Evolutionary conservation across 2,113 vertebrate genomes (phyloP).

Genomic region (Tachysurus fulvidraco): DNA sequence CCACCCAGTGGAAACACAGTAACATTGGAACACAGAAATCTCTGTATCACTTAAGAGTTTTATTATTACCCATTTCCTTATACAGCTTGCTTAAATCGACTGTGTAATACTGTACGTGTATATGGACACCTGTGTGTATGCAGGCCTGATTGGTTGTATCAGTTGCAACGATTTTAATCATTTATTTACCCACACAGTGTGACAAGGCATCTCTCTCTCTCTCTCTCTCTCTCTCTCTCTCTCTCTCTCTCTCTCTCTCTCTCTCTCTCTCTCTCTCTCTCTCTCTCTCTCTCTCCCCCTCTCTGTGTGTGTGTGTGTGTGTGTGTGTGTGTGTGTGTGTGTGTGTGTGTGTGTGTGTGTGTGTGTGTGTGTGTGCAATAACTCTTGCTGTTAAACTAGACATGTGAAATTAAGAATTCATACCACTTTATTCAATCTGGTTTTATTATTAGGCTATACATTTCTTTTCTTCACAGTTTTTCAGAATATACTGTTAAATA

Average conservation of each 20-base stretch:
- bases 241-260: neutral
- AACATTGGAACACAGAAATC: neutral
- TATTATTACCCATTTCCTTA: neutral
- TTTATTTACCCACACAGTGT: neutral
- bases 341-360: neutral
- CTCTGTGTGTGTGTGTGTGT: no score
- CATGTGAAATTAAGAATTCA: neutral
- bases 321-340: neutral
- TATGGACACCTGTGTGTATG: neutral
- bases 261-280: neutral
- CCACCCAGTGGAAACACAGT: slow-evolving; percentile 40
- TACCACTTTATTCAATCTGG: neutral
- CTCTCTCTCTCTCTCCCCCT: no score
- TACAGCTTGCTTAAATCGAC: neutral
- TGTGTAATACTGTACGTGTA: neutral
- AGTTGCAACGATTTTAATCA: no score
- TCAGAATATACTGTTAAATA: slow-evolving; percentile 3
- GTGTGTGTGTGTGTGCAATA: neutral
- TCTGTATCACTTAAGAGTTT: neutral
- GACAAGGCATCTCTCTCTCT: no score
- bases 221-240: no score
- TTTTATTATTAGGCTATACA: slow-evolving; percentile 40
- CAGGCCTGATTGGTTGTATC: neutral
- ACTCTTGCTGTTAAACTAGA: neutral
- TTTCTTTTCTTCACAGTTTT: neutral